phyloP scores from a whole-genome alignment of 2,797 vertebrate genomes.

The Sebastes trivittatus region DNA sequence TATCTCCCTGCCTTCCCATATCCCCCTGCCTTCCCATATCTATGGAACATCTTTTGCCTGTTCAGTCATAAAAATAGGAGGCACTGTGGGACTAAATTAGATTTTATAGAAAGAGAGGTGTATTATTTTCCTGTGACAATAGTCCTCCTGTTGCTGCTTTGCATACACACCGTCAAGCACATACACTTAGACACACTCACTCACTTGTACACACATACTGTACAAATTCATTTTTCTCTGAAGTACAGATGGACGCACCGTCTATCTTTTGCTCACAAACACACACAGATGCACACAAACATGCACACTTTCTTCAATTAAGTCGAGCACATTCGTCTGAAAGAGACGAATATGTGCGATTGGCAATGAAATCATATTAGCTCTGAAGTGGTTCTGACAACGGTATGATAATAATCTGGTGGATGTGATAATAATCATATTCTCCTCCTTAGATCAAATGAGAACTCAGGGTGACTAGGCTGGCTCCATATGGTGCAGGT shows the following conservation, averaged over 20 bases:
- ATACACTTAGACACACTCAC: slow-evolving; percentile 6
- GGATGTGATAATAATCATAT: slow-evolving; percentile 49
- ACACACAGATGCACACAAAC: not conserved
- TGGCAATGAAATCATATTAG: slow-evolving; percentile 53
- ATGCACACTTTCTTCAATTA: slow-evolving; percentile 12
- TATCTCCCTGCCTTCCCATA: slow-evolving; percentile 33
- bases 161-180: slow-evolving; percentile 13
- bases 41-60: slow-evolving; percentile 52
- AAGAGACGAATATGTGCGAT: slow-evolving; percentile 27
- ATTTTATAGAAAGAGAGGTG: slow-evolving; percentile 58
- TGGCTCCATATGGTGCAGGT: slow-evolving; percentile 16
- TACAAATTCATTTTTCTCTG: slow-evolving; percentile 8
- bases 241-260: slow-evolving; percentile 11
- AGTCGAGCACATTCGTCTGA: slow-evolving; percentile 25
- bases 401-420: slow-evolving; percentile 37
- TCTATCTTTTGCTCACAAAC: not conserved
- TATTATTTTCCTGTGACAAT: slow-evolving; percentile 46
- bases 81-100: slow-evolving; percentile 53
- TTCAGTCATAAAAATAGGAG: slow-evolving; percentile 47
- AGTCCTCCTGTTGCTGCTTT: slow-evolving; percentile 33
- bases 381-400: slow-evolving; percentile 40
- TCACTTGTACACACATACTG: not conserved
- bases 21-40: slow-evolving; percentile 46
- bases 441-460: slow-evolving; percentile 51
- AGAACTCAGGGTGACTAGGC: slow-evolving; percentile 15